Evolutionary conservation across 1,140 invertebrate species (phyloP), one percentile per base, ranked within the genome.

Genomic region (Eriosoma lanigerum): DNA sequence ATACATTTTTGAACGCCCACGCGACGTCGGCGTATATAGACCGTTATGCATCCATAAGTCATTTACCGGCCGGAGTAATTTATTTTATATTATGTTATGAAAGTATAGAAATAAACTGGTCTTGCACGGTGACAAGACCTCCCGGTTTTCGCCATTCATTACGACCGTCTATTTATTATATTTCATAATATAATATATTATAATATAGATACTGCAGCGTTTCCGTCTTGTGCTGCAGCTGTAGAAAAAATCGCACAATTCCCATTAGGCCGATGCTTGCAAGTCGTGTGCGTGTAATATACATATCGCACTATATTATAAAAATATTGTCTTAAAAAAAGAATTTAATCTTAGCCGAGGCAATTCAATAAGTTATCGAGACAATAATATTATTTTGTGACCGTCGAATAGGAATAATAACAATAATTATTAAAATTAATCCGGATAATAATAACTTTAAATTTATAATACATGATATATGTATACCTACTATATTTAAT

Each of bases 41-140:
- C n/a, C n/a, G 48, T 72, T 72, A 29, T 52, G 68, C 21, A 32
- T 38, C 56, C 75, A 62, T 78, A 78, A 78, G 75, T 78, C 75
- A 78, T 78, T 62, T 62, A 32, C 56, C 56, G 54, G 56, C 44
- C 56, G 56, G 75, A n/a, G n/a, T 78, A 62, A 78, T 78, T 78
- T 78, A 78, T 78, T 29, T 52, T 50, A 26, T 72, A 52, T 15
- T 38, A 38, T 32, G 32, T 75, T 75, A 75, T 44, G 73, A 60
- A 76, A 78, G 75, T 46, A 62, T 15, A 62, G 24, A 26, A 66
- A 6, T 29, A 78, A 78, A 78, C 75, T 78, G 75, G 75, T 78
- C 75, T 78, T 46, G 21, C 56, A 21, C 75, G 75, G 56, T 78
- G 75, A 78, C 75, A 78, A 78, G 75, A 78, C 75, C 75, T 78